Percentiles rank a stretch among this genome's conserved stretches.
These are phyloP conservation scores for Acipenser ruthenus DNA, from an alignment of 2,797 vertebrate genomes.

Conservation along the genomic window DNA sequence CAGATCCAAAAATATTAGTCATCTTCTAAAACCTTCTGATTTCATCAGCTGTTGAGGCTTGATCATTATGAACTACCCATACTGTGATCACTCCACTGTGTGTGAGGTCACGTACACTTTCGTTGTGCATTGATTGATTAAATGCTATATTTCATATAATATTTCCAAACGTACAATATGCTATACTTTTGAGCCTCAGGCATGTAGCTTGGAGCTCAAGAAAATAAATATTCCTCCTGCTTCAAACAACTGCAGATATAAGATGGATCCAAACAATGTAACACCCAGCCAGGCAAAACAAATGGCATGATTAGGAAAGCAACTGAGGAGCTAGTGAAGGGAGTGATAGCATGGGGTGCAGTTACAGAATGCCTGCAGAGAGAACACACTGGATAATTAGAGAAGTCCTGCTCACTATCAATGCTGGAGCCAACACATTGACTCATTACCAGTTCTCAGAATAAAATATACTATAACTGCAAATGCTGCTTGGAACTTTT, in stretches of 20 bases:
- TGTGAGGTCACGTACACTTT: no score
- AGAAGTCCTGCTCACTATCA: background rate
- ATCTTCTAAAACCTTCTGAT: no score
- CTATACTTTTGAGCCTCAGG: no score
- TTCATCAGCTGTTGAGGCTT: no score
- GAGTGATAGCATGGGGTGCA: background rate
- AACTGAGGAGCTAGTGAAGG: background rate
- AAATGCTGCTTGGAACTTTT: background rate
- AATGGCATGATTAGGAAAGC: constrained; percentile 15
- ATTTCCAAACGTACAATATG: no score
- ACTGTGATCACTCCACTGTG: no score
- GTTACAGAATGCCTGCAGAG: constrained; percentile 12
- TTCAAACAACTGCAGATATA: constrained; percentile 11
- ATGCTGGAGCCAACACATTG: background rate
- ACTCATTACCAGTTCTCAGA: background rate
- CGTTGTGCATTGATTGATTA: no score
- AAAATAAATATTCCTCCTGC: constrained; percentile 5
- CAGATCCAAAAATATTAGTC: no score
- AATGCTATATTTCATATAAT: no score
- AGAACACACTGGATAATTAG: constrained; percentile 17
- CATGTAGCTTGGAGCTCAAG: background rate
- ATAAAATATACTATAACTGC: background rate
- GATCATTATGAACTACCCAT: no score
- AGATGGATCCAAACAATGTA: constrained; percentile 1
- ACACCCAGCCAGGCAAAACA: constrained; percentile 14